A percentile compares a stretch with the other conserved stretches of the same genome.
These are phyloP conservation scores for Trichopria drosophilae DNA, from an alignment of 2,888 invertebrate species.

Conservation along the genomic window DNA sequence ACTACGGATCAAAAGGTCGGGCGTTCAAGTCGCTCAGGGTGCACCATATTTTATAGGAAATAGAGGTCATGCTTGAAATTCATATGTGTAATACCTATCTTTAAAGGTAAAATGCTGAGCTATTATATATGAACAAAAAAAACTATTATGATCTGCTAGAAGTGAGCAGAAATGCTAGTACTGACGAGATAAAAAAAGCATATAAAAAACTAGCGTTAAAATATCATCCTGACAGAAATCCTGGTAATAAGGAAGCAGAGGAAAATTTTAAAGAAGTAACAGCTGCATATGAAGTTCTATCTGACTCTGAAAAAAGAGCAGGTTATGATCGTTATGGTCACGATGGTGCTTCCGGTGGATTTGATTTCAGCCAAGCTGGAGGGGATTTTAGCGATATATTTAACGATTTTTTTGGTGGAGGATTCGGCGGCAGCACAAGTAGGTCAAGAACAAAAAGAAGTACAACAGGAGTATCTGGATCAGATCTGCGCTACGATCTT, in stretches of 20 bases:
- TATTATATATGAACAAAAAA: conserved; percentile 1
- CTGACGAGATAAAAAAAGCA: conserved; percentile 14
- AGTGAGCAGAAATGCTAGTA: conserved; percentile 1
- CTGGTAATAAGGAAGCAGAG: conserved; percentile 4
- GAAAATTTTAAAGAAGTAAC: conserved; percentile 14
- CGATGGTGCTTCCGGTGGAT: conserved; percentile 7
- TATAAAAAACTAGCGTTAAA: conserved; percentile 8
- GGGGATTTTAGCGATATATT: conserved; percentile 13
- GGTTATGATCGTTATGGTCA: conserved; percentile 16
- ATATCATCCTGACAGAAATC: conserved; percentile 10
- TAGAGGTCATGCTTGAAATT: no score
- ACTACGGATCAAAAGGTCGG: no score
- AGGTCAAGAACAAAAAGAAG: no score
- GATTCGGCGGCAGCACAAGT: neutral
- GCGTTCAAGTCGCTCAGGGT: no score
- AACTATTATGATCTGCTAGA: conserved; percentile 11
- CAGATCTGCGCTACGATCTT: no score
- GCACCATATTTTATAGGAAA: no score
- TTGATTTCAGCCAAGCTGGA: conserved; percentile 1
- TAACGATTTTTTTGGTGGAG: conserved; percentile 13
- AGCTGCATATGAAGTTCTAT: conserved; percentile 15
- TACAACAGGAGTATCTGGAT: no score
- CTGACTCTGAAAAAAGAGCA: conserved; percentile 3
- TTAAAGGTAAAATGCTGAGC: no score
- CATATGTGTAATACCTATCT: no score